Base-by-base conservation (phyloP, 2,797 vertebrate genomes). In the Sebastes vulpes region DNA sequence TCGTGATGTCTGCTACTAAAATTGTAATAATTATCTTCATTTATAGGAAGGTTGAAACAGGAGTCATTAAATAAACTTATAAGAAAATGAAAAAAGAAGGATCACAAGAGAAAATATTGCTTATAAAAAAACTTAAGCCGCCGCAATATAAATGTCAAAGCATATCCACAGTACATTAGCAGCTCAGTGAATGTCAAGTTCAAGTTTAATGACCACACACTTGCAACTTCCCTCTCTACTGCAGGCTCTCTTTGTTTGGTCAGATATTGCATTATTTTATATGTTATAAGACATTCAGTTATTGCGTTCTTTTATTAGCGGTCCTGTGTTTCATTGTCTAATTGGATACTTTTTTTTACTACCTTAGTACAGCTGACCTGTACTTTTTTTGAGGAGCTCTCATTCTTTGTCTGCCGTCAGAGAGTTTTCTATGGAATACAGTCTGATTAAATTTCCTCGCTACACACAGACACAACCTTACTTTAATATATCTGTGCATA, bases 151-250 rank as follows among this genome's bases (percentile, higher is more conserved):
- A 87, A 87, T 84, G 76, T 85, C 66, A 60, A 72, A 72, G 54
- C 48, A 46, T 59, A 75, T 80, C 16, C 67, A 32, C 60, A 66
- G 61, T 26, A 77, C 31, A 71, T 76, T 77, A 80, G 74, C 31
- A 64, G 52, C 84, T 76, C 79, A 53, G 67, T 86, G 64, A 79
- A 84, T 65, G 66, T 76, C 68, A 70, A 70, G 69, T 73, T 71
- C 72, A 73, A 38, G 38, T 88, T 82, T 71, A 77, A 82, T 79
- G 81, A 73, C 58, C 26, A 38, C 53, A 32, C 9, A 3, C 50
- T 31, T 66, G 20, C 35, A 68, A 7, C 75, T 18, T 76, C 60
- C 21, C 5, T 18, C 23, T 57, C 53, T 10, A 11, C n/a, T 32
- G 58, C 57, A 20, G 28, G 28, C 58, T 61, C 25, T 54, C 16